A percentile compares a stretch with the other conserved stretches of the same genome.
Evolutionary conservation across 2,113 vertebrate genomes (phyloP).

Genomic region (Mola mola): DNA sequence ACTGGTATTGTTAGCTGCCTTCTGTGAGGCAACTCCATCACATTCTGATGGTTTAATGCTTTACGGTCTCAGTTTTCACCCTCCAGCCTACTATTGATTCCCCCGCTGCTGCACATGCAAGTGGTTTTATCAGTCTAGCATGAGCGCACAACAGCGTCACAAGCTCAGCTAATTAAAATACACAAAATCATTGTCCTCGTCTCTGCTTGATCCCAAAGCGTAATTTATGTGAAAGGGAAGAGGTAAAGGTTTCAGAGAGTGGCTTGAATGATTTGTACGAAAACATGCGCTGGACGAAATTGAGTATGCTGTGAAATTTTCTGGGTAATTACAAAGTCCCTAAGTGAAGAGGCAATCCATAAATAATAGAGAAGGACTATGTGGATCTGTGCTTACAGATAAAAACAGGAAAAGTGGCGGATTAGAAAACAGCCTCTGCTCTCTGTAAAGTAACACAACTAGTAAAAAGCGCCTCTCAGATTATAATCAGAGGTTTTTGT

Average conservation of each 20-base stretch:
- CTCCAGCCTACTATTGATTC: constrained; percentile 58
- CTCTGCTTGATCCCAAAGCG: not conserved
- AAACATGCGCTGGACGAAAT: constrained; percentile 6
- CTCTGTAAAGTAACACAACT: too few species aligned
- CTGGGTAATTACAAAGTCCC: constrained; percentile 20
- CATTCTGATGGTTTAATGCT: constrained; percentile 29
- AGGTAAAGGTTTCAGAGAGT: constrained; percentile 16
- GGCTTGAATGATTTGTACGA: constrained; percentile 3
- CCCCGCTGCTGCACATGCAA: constrained; percentile 37
- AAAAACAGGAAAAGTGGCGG: too few species aligned
- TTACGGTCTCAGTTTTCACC: constrained; percentile 56
- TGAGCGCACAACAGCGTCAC: constrained; percentile 14
- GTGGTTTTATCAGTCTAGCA: constrained; percentile 40
- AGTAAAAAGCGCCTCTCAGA: too few species aligned
- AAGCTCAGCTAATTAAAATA: constrained; percentile 46
- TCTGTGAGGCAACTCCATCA: constrained; percentile 27
- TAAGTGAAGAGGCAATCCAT: constrained; percentile 35
- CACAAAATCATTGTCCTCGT: constrained; percentile 16
- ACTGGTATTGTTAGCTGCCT: constrained; percentile 21
- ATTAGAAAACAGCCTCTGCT: too few species aligned
- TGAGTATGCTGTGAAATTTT: constrained; percentile 9
- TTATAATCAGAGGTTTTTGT: too few species aligned
- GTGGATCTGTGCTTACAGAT: too few species aligned
- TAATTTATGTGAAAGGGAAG: constrained; percentile 9
- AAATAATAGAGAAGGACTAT: too few species aligned